Evolutionary conservation across 2,888 invertebrate species (phyloP).

Genomic region (Mongoloraphidia duomilia): DNA sequence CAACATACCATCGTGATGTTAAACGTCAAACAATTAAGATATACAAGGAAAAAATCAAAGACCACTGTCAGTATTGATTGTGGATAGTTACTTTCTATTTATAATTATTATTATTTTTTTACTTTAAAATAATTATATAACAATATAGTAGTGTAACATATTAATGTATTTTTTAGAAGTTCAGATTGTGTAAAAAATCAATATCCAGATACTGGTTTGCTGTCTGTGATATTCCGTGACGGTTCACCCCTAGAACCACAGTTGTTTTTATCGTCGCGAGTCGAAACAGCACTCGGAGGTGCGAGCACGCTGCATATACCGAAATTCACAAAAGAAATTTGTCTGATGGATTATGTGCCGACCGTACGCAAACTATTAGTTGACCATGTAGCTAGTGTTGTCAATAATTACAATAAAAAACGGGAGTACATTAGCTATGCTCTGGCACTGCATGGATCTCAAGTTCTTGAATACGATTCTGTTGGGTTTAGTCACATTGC

Average conservation of each 20-base stretch:
- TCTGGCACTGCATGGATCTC: constrained; percentile 27
- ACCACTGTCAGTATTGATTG: too few species aligned
- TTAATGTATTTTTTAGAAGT: too few species aligned
- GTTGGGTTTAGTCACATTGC: constrained; percentile 32
- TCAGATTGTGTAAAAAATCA: constrained; percentile 13
- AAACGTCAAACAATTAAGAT: too few species aligned
- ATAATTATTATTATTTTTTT: background rate
- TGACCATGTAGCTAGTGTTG: constrained; percentile 30
- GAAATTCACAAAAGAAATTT: constrained; percentile 25
- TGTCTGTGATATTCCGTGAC: constrained; percentile 18
- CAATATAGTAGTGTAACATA: too few species aligned
- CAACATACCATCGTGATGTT: too few species aligned
- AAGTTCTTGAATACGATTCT: constrained; percentile 35
- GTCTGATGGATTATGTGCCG: constrained; percentile 41
- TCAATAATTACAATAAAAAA: constrained; percentile 27
- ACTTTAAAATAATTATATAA: too few species aligned
- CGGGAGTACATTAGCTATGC: constrained; percentile 32
- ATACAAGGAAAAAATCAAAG: too few species aligned
- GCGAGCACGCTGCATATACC: constrained; percentile 30
- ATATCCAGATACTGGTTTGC: constrained; percentile 19
- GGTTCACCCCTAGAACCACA: constrained; percentile 24
- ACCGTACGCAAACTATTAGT: constrained; percentile 37
- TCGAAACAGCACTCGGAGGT: constrained; percentile 34
- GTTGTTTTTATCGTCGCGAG: constrained; percentile 33
- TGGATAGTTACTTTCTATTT: too few species aligned